A percentile compares a stretch with the other conserved stretches of the same genome.
Evolutionary conservation across 1,140 invertebrate species (phyloP).

Genomic region (Drosophila carrolli): DNA sequence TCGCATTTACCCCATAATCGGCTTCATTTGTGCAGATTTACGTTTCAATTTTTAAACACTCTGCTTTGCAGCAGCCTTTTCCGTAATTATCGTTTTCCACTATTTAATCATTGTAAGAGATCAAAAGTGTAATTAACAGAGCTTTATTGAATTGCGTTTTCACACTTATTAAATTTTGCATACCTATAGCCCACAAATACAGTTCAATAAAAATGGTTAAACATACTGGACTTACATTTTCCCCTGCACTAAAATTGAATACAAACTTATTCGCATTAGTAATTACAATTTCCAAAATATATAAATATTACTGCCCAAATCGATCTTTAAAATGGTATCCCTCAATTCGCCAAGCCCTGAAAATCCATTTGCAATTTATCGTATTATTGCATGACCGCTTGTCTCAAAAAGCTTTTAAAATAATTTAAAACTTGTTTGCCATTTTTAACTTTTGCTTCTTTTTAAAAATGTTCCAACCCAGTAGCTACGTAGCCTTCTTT

Average conservation of each 20-base stretch:
- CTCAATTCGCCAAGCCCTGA: too few species aligned
- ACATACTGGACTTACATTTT: too few species aligned
- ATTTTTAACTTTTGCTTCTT: constrained; percentile 5
- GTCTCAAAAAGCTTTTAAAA: constrained; percentile 15
- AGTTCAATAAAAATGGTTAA: not conserved
- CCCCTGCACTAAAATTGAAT: too few species aligned
- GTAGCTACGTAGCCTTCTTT: not conserved
- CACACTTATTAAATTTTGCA: constrained; percentile 15
- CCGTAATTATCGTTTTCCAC: constrained; percentile 42
- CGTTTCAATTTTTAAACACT: constrained; percentile 37
- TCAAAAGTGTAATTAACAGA: constrained; percentile 58
- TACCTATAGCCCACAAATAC: not conserved
- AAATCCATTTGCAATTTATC: not conserved
- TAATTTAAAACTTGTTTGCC: constrained; percentile 1
- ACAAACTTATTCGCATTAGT: too few species aligned
- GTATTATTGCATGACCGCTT: too few species aligned
- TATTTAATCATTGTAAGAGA: constrained; percentile 45
- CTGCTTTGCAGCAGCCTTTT: constrained; percentile 9
- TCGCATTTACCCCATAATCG: constrained; percentile 40
- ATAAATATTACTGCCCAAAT: too few species aligned
- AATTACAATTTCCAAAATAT: too few species aligned
- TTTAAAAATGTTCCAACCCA: not conserved
- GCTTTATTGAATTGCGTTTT: constrained; percentile 44
- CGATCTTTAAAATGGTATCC: not conserved
- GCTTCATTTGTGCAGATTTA: constrained; percentile 55